phyloP scores from a whole-genome alignment of 2,888 invertebrate species.

The Tanypteryx hageni region DNA sequence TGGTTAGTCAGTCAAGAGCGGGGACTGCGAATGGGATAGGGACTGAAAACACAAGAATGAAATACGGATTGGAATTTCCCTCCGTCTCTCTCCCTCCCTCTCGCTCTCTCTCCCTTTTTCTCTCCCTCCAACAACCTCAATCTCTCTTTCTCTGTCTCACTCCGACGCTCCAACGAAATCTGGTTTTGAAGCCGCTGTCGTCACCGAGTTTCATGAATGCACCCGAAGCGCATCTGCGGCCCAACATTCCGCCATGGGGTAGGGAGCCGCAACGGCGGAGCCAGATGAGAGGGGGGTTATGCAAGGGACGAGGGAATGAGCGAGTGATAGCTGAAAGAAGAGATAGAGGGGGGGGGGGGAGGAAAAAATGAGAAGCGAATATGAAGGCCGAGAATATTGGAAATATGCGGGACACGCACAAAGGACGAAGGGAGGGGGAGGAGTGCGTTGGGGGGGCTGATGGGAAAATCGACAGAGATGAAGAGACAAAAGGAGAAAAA shows the following conservation, averaged over 20 bases:
- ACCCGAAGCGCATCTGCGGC: slow-evolving; percentile 19
- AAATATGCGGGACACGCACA: no score
- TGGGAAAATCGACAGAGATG: not conserved
- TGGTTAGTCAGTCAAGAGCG: no score
- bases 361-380: not conserved
- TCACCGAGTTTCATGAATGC: slow-evolving; percentile 23
- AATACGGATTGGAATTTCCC: not conserved
- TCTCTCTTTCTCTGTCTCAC: not conserved
- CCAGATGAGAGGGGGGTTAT: not conserved
- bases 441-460: not conserved
- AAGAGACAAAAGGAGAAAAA: no score
- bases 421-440: not conserved
- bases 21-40: not conserved
- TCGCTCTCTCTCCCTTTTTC: not conserved
- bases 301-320: not conserved
- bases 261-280: not conserved
- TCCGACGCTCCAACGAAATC: not conserved
- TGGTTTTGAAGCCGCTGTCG: slow-evolving; percentile 41
- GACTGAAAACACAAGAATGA: not conserved
- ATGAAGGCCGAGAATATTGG: no score
- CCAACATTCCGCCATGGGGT: not conserved
- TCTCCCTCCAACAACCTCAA: not conserved
- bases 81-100: not conserved
- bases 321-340: no score
- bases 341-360: not conserved